Base-by-base conservation (phyloP, 2,888 invertebrate genomes). In the Drosophila paracracens region DNA sequence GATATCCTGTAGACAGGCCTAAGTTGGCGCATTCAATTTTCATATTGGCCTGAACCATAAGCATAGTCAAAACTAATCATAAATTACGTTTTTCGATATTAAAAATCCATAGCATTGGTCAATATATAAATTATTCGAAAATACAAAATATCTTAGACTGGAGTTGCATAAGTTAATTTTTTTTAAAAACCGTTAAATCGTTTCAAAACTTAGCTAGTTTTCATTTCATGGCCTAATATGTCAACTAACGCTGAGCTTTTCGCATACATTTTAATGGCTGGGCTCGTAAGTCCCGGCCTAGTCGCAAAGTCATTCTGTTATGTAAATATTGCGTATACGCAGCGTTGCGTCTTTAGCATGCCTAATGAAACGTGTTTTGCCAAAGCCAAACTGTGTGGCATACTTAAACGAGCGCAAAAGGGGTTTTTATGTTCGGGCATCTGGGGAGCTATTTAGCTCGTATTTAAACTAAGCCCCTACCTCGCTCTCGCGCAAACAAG, bases 311-410 rank as follows among this genome's bases (percentile, higher is more conserved):
- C 46, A 18, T 38, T 7, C 2, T 10, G 27, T 27, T 60, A 43
- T 33, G 43, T 43, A 54, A 62, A 62, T 58, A 70, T 46, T 64
- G 74, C 58, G 82, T 78, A 79, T 70, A 79, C 79, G 79, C 66
- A 70, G 40, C 54, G 66, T 66, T 58, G 65, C 56, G 64, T 38
- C 57, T 35, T 54, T 56, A 63, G 70, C 58, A 56, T 75, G 86
- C 86, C 86, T 88, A 86, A 86, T 90, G 83, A 90, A 86, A 88
- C 86, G 90, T 83, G 68, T 79, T 67, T 71, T 60, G 59, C 51
- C 57, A 54, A 69, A 74, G 74, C 67, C 70, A 68, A 88, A 88
- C 66, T 74, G 71, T 76, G 66, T 48, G 70, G 74, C 83, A 74
- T 81, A 83, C 77, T 81, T 76, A 74, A 60, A 48, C 38, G 27